phyloP scores from a whole-genome alignment of 1,140 invertebrate genomes.

The Lucilia sericata region DNA sequence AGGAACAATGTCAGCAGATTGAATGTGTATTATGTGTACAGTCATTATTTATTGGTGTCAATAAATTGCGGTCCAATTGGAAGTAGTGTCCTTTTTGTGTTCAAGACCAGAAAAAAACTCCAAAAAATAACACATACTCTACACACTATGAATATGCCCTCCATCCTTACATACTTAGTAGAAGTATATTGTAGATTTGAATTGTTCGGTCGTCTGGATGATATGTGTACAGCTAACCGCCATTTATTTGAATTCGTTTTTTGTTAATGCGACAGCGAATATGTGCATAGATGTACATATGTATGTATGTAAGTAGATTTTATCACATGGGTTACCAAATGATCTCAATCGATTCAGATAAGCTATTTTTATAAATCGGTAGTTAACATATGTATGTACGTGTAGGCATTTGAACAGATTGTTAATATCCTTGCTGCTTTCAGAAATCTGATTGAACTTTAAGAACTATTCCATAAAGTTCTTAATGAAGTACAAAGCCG shows the following conservation, averaged over 20 bases:
- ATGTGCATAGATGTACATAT: not conserved
- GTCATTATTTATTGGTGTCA: slow-evolving; percentile 52
- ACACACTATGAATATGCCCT: not conserved
- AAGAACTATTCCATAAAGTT: too few species aligned
- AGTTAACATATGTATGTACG: not conserved
- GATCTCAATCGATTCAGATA: too few species aligned
- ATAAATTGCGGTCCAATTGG: slow-evolving; percentile 48
- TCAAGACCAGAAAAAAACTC: not conserved
- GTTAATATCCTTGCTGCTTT: not conserved
- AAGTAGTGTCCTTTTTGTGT: slow-evolving; percentile 21
- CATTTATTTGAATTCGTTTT: slow-evolving; percentile 37
- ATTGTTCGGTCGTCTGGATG: slow-evolving; percentile 21
- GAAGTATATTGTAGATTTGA: not conserved
- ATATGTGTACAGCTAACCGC: slow-evolving; percentile 32
- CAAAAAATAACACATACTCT: not conserved
- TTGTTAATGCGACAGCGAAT: slow-evolving; percentile 7
- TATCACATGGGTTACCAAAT: not conserved
- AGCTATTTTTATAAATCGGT: too few species aligned
- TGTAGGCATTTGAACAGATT: not conserved
- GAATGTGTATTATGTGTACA: slow-evolving; percentile 46
- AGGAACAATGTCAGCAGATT: slow-evolving; percentile 38
- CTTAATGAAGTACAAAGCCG: too few species aligned
- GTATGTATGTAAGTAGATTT: not conserved
- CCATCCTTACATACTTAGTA: not conserved
- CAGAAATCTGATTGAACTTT: too few species aligned